A percentile compares a stretch with the other conserved stretches of the same genome.
Evolutionary conservation across 2,797 vertebrate species (phyloP).

Genomic region (Fratercula arctica): DNA sequence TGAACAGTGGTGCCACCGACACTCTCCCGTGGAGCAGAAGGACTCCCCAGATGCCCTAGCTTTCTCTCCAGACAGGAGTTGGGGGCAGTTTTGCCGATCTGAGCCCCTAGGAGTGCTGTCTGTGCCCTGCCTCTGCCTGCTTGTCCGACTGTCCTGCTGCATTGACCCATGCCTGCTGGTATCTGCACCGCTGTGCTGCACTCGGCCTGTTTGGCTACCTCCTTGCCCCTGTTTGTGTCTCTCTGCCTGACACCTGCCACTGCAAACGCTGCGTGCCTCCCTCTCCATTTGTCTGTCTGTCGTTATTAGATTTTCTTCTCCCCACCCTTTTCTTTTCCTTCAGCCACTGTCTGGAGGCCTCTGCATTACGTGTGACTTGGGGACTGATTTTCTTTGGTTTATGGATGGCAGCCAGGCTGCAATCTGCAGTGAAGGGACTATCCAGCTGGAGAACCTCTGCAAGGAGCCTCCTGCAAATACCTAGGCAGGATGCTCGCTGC

Average conservation of each 20-base stretch:
- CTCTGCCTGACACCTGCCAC: background rate
- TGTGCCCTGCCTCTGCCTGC: background rate
- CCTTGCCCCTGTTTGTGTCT: background rate
- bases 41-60: background rate
- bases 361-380: background rate
- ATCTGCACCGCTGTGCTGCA: background rate
- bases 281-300: background rate
- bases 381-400: background rate
- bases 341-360: background rate
- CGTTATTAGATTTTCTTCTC: background rate
- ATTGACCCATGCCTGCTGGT: fast-evolving
- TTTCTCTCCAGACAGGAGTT: background rate
- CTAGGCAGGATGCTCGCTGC: background rate
- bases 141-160: background rate
- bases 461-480: constrained; percentile 9
- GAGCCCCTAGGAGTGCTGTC: background rate
- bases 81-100: background rate
- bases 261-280: background rate
- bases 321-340: background rate
- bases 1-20: background rate
- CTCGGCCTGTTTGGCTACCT: background rate
- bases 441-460: background rate
- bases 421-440: background rate
- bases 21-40: background rate
- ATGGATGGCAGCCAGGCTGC: constrained; percentile 6